A percentile compares a stretch with the other conserved stretches of the same genome.
These are phyloP conservation scores for Scortum barcoo DNA, from an alignment of 2,113 vertebrate genomes.

Conservation along the genomic window DNA sequence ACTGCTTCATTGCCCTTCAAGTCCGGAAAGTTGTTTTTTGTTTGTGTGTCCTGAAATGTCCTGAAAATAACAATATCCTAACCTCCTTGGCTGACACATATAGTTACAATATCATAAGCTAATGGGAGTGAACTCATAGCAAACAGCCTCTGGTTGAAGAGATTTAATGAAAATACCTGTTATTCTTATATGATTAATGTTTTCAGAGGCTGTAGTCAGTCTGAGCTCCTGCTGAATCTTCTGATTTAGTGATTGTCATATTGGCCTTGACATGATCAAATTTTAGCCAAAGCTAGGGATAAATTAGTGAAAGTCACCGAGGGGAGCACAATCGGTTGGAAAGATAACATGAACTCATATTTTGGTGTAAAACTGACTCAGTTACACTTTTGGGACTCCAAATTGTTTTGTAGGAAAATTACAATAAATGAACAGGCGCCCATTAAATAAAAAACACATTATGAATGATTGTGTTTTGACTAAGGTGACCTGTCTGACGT, in stretches of 20 bases:
- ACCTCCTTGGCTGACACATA: background rate
- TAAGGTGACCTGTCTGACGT: background rate
- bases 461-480: background rate
- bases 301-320: background rate
- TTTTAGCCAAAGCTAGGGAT: background rate
- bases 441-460: background rate
- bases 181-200: background rate
- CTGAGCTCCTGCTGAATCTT: slow-evolving; percentile 9
- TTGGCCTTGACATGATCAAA: slow-evolving; percentile 22
- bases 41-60: background rate
- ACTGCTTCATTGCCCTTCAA: background rate
- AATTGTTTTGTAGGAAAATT: background rate
- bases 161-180: background rate
- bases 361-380: background rate
- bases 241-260: background rate
- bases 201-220: background rate
- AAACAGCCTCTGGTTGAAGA: background rate
- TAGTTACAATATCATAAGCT: background rate
- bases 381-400: background rate
- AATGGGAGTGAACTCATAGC: background rate
- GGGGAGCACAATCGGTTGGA: background rate
- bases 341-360: too few relatives aligned
- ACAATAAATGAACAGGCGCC: background rate
- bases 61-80: background rate
- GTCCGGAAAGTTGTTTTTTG: background rate